These are phyloP conservation scores for Xanthorhoe designata DNA, from an alignment of 2,888 invertebrate species.

Conservation along the genomic window DNA sequence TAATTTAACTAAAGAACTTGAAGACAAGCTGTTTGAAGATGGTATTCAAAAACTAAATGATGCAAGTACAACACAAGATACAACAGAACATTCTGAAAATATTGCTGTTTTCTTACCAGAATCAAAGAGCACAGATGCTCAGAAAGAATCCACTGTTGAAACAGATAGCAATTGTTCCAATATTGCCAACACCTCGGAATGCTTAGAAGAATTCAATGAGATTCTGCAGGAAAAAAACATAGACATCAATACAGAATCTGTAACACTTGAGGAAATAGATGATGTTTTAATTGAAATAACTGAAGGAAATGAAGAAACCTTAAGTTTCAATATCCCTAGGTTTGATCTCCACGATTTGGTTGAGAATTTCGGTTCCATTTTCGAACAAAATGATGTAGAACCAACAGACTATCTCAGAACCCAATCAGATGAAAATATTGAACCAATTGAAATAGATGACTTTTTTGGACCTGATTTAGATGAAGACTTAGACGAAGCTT, in stretches of 20 bases:
- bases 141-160: not conserved
- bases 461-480: not conserved
- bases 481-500: not conserved
- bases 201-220: slow-evolving; percentile 34
- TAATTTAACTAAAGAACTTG: not conserved
- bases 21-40: not conserved
- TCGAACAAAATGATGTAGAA: not conserved
- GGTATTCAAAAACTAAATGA: not conserved
- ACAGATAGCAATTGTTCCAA: not conserved
- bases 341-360: slow-evolving; percentile 16
- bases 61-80: not conserved
- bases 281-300: slow-evolving; percentile 21
- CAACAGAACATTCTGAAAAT: not conserved
- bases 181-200: slow-evolving; percentile 5
- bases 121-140: not conserved
- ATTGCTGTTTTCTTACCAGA: not conserved
- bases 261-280: slow-evolving; percentile 32
- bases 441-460: not conserved
- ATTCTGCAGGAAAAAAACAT: slow-evolving; percentile 24
- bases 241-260: slow-evolving; percentile 1
- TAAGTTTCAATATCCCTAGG: slow-evolving; percentile 10
- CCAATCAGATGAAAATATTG: too few species aligned
- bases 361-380: not conserved
- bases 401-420: not conserved
- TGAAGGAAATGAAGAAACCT: not conserved